A percentile compares a stretch with the other conserved stretches of the same genome.
phyloP scores from a whole-genome alignment of 2,888 invertebrate species.

The Hipparchia sbordonii region DNA sequence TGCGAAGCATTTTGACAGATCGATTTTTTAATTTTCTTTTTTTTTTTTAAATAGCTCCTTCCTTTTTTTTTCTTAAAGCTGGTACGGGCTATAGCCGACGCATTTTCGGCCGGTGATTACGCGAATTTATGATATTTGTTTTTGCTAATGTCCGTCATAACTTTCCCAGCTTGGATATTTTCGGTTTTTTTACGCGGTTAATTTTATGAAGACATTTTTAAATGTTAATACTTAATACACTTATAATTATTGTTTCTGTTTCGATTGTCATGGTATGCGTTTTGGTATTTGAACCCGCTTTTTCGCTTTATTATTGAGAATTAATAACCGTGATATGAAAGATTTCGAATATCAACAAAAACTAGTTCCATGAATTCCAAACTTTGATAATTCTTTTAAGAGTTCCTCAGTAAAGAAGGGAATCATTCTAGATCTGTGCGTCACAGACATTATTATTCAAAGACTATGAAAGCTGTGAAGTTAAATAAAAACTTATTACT shows the following conservation, averaged over 20 bases:
- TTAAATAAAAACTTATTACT: too few species aligned
- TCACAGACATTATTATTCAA: too few species aligned
- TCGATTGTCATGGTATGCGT: slow-evolving; percentile 18
- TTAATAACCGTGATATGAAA: background rate
- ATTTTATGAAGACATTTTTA: slow-evolving; percentile 43
- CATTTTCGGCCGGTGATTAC: slow-evolving; percentile 68
- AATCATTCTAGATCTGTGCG: too few species aligned
- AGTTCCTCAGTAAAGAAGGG: too few species aligned
- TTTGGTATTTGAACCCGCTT: slow-evolving; percentile 6
- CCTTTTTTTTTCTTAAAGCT: slow-evolving; percentile 56
- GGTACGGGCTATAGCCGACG: slow-evolving; percentile 58
- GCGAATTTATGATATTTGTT: slow-evolving; percentile 70
- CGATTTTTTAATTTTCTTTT: slow-evolving; percentile 68
- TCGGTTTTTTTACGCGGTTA: slow-evolving; percentile 30
- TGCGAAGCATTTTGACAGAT: slow-evolving; percentile 79
- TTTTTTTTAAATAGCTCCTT: slow-evolving; percentile 50
- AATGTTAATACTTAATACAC: slow-evolving; percentile 29
- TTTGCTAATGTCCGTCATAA: slow-evolving; percentile 60
- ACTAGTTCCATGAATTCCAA: background rate
- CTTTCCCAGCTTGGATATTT: slow-evolving; percentile 30
- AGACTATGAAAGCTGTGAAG: too few species aligned
- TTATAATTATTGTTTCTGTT: slow-evolving; percentile 34
- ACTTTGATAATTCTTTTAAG: too few species aligned
- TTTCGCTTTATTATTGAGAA: background rate
- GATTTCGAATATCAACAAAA: background rate